These are phyloP conservation scores for Schizopygopsis malacanthus DNA, from an alignment of 2,797 vertebrate species.

Conservation along the genomic window DNA sequence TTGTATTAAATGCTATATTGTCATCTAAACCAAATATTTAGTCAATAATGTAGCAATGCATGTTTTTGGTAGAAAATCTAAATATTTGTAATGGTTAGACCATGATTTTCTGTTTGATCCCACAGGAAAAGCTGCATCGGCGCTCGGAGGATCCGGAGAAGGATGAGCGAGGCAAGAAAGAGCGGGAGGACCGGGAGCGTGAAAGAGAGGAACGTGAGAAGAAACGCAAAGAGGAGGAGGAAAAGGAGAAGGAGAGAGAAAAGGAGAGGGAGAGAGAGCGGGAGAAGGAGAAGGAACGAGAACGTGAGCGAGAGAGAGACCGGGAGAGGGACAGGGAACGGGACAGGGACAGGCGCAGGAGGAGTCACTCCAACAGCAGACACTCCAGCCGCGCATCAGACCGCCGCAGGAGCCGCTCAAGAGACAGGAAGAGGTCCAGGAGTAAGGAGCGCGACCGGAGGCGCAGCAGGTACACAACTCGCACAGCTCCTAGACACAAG, in stretches of 20 bases:
- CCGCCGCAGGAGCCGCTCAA: conserved; percentile 89
- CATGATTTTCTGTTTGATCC: background rate
- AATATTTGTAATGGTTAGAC: background rate
- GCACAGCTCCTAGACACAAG: background rate
- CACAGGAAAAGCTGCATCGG: conserved; percentile 81
- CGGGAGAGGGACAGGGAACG: conserved; percentile 77
- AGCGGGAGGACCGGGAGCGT: conserved; percentile 82
- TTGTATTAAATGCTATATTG: too few relatives aligned
- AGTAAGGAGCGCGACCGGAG: conserved; percentile 90
- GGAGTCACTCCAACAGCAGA: conserved; percentile 92
- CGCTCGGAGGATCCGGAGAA: conserved; percentile 88
- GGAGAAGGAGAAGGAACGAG: conserved; percentile 83
- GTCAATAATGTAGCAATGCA: background rate
- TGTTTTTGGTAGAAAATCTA: background rate
- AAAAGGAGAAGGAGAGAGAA: conserved; percentile 87
- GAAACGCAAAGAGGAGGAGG: conserved; percentile 84
- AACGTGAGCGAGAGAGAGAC: conserved; percentile 83
- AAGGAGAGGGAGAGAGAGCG: conserved; percentile 85
- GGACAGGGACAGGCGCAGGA: conserved; percentile 86
- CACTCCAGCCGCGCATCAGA: conserved; percentile 94
- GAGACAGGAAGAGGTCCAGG: conserved; percentile 92
- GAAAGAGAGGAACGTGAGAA: conserved; percentile 77
- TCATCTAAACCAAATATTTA: too few relatives aligned
- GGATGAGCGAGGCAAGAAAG: conserved; percentile 87
- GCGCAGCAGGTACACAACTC: conserved; percentile 86